These are phyloP conservation scores for Aphelocoma coerulescens DNA, from an alignment of 2,113 vertebrate species.

Conservation along the genomic window DNA sequence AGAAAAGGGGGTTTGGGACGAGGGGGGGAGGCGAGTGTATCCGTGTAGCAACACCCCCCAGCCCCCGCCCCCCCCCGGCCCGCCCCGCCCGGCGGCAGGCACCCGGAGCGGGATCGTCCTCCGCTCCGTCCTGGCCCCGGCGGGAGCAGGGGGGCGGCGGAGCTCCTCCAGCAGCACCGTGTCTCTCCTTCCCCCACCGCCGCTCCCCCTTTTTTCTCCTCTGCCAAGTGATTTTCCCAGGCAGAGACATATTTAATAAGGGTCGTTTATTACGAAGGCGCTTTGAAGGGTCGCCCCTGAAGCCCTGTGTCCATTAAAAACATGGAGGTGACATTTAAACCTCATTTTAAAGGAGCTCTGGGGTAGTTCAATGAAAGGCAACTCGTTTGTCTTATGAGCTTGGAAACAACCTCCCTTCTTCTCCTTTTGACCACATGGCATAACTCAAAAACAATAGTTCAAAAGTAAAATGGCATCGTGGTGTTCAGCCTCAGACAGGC, in stretches of 20 bases:
- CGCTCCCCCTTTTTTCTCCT: neutral
- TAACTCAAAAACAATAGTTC: constrained; percentile 81
- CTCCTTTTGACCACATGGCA: constrained; percentile 80
- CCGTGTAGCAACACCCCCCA: no score
- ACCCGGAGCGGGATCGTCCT: neutral
- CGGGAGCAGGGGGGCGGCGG: neutral
- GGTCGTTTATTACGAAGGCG: constrained; percentile 72
- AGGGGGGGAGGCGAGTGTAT: no score
- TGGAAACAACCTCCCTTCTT: constrained; percentile 72
- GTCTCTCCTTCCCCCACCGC: neutral
- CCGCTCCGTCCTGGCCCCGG: neutral
- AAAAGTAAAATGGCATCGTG: constrained; percentile 78
- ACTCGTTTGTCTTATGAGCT: constrained; percentile 78
- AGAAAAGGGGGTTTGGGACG: constrained; percentile 40
- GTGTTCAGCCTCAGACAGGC: constrained; percentile 73
- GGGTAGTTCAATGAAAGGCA: constrained; percentile 75
- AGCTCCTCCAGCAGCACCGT: neutral
- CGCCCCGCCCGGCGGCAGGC: neutral
- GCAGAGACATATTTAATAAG: constrained; percentile 75
- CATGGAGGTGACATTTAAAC: constrained; percentile 79
- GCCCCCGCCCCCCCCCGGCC: no score
- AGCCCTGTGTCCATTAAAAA: constrained; percentile 76
- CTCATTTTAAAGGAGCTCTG: constrained; percentile 75
- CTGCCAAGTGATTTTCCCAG: constrained; percentile 59
- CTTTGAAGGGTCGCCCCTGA: constrained; percentile 77